Conservation (phyloP, 2,113 vertebrate genomes). For the Prinia subflava region DNA sequence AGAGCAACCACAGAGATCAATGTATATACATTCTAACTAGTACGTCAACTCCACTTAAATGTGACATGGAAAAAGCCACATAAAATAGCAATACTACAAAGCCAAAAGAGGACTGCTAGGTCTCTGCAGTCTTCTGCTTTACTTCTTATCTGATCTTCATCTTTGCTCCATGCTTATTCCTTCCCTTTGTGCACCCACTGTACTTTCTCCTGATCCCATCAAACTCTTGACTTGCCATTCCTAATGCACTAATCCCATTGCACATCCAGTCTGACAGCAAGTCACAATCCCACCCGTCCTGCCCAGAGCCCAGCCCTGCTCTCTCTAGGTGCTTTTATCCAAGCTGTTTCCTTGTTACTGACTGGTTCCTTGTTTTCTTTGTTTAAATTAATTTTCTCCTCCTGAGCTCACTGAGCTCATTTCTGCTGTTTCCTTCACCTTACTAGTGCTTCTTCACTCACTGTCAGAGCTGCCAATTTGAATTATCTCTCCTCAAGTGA, state of each 20-base stretch:
- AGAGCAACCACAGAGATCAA: background rate
- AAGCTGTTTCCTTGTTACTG: background rate
- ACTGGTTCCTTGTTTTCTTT: background rate
- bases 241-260: background rate
- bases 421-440: background rate
- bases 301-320: background rate
- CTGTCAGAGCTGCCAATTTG: background rate
- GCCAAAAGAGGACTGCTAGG: background rate
- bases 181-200: background rate
- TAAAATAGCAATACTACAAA: background rate
- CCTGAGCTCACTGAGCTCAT: background rate
- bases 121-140: background rate
- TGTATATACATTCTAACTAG: background rate
- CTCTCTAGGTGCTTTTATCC: background rate
- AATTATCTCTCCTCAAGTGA: background rate
- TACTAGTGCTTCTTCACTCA: background rate
- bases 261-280: background rate
- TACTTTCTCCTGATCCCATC: conserved; percentile 23
- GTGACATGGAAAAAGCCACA: background rate
- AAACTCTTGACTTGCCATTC: background rate
- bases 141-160: background rate
- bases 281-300: background rate
- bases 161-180: background rate
- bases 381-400: background rate
- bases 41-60: background rate